Percentiles rank a stretch among this genome's conserved stretches.
phyloP scores from a whole-genome alignment of 2,113 vertebrate species.

The Caranx ignobilis region DNA sequence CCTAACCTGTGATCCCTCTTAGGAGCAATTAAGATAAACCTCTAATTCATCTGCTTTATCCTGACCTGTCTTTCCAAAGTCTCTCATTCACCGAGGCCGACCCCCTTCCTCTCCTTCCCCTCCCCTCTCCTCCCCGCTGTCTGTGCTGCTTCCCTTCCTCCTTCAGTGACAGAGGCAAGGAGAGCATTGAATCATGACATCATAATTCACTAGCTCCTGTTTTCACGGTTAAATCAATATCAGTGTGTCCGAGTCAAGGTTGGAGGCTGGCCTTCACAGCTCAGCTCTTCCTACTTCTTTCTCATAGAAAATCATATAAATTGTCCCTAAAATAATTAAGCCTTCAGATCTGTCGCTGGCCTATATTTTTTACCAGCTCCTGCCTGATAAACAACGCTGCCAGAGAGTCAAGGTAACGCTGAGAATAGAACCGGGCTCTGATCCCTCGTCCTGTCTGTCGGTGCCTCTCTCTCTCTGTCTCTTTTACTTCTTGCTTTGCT shows the following conservation, averaged over 20 bases:
- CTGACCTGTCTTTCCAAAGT: constrained; percentile 53
- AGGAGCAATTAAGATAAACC: constrained; percentile 72
- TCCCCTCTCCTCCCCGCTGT: not conserved
- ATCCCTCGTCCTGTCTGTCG: constrained; percentile 41
- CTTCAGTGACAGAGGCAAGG: constrained; percentile 77
- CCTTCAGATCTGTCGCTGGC: constrained; percentile 77
- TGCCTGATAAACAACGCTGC: constrained; percentile 73
- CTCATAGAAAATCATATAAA: constrained; percentile 83
- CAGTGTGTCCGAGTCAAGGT: constrained; percentile 84
- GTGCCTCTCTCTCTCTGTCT: not conserved
- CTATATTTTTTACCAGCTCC: constrained; percentile 72
- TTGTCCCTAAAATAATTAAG: constrained; percentile 85
- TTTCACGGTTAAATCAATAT: constrained; percentile 86
- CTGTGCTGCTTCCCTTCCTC: constrained; percentile 42
- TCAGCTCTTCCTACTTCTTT: constrained; percentile 74
- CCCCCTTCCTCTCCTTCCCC: constrained; percentile 17
- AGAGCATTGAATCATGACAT: constrained; percentile 83
- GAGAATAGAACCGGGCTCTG: constrained; percentile 57
- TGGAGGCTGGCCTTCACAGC: constrained; percentile 76
- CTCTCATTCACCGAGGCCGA: constrained; percentile 59
- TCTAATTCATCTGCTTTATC: constrained; percentile 73
- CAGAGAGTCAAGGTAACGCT: constrained; percentile 74
- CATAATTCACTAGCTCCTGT: constrained; percentile 83
- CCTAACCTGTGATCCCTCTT: constrained; percentile 64
- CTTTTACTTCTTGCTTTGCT: not conserved